These are phyloP conservation scores for Rhynchomys soricoides DNA, from an alignment of 2,113 vertebrate genomes.

Conservation along the genomic window DNA sequence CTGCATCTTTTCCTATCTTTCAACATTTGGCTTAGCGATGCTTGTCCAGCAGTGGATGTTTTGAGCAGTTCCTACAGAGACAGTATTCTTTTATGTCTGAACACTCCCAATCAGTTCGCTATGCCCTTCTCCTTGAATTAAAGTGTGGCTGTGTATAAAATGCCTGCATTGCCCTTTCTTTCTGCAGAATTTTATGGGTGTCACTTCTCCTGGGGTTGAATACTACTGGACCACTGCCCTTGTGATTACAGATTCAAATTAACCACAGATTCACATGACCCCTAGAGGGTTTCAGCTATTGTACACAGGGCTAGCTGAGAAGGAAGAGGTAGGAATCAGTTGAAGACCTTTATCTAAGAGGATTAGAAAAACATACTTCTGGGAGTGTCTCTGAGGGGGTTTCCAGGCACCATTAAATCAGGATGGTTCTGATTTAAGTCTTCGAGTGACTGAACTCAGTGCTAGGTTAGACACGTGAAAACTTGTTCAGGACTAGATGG, in stretches of 20 bases:
- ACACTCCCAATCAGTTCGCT: background rate
- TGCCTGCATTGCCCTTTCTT: background rate
- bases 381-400: background rate
- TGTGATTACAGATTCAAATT: background rate
- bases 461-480: background rate
- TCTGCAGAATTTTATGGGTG: background rate
- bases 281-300: background rate
- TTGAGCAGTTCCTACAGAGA: constrained; percentile 9
- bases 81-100: background rate
- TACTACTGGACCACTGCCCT: background rate
- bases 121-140: constrained; percentile 30
- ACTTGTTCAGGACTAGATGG: background rate
- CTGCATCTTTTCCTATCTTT: background rate
- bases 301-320: background rate
- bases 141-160: background rate
- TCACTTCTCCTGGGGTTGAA: background rate
- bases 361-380: background rate
- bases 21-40: background rate
- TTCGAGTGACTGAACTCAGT: background rate
- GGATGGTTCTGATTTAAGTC: background rate
- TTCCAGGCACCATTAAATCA: background rate
- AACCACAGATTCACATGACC: background rate
- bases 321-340: background rate
- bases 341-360: background rate
- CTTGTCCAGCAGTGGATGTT: background rate